These are phyloP conservation scores for Beris morrisii DNA, from an alignment of 2,888 invertebrate species.

Conservation along the genomic window DNA sequence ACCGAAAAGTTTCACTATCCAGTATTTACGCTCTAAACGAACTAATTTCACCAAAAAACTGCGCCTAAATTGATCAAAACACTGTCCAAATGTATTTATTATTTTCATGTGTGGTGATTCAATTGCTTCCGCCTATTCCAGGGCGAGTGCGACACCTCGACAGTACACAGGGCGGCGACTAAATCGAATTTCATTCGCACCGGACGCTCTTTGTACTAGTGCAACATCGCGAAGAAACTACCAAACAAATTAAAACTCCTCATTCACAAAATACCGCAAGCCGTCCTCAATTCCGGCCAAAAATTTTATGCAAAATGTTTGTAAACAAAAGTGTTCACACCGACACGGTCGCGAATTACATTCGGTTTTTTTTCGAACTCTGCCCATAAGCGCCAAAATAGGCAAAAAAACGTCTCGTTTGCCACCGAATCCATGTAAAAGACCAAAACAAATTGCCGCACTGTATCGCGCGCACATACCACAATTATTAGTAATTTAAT, in stretches of 20 bases:
- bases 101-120: too few relatives aligned
- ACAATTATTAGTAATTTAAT: slow-evolving; percentile 13
- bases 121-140: too few relatives aligned
- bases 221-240: too few relatives aligned
- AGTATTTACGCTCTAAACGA: too few relatives aligned
- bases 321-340: slow-evolving; percentile 22
- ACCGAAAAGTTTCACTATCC: too few relatives aligned
- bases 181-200: too few relatives aligned
- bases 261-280: slow-evolving; percentile 12
- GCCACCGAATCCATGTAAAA: neutral
- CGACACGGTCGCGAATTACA: slow-evolving; percentile 1
- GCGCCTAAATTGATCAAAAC: too few relatives aligned
- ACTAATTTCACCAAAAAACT: too few relatives aligned
- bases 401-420: neutral
- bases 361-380: slow-evolving; percentile 2
- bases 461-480: slow-evolving; percentile 8
- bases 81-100: too few relatives aligned
- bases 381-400: slow-evolving; percentile 26
- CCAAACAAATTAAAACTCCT: neutral
- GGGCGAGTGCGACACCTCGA: too few relatives aligned
- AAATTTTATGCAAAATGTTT: slow-evolving; percentile 24
- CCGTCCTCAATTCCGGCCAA: slow-evolving; percentile 1
- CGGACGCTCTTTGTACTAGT: too few relatives aligned
- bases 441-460: neutral
- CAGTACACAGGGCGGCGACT: too few relatives aligned